Evolutionary conservation across 1,140 invertebrate species (phyloP), one percentile per base, ranked within the genome.

Genomic region (Aphaenogaster ashmeadi): DNA sequence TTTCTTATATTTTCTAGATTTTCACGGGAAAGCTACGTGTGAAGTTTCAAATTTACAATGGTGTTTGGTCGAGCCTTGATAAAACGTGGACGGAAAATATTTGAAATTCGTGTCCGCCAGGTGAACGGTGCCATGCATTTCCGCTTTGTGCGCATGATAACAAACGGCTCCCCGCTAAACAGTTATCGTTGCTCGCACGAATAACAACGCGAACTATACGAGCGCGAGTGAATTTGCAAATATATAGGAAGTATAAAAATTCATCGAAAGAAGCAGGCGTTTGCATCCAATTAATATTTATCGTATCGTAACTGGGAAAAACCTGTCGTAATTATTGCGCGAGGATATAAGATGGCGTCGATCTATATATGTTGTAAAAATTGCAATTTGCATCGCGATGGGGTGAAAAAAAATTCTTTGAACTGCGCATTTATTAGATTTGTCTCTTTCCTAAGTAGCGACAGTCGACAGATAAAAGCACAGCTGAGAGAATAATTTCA

Each of bases 61-160:
- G n/a, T 56, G 21, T 81, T 80, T 71, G 77, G 21, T 44, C 47
- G 3, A 41, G 36, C 1, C 2, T 8, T 60, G 38, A 88, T 78
- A 79, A 67, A 69, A 5, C 50, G 18, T 36, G 21, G 21, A 52
- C 15, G 41, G 21, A 56, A 58, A 88, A 81, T 86, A 88, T 90
- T 88, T 90, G 21, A 86, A 71, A 66, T 54, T 85, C 41, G 58
- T 78, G 47, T 74, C 58, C 58, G 71, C 50, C 78, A 50, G 50
- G 41, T 85, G 62, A 90, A 50, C 56, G 54, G 38, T 27, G 21
- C n/a, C 21, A 27, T 36, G 38, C 47, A 38, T 75, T 90, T 72
- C 60, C 86, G 33, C 33, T 87, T 72, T 64, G 11, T 62, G 5
- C 41, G 38, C 36, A 36, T 2, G 21, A 90, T 87, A 87, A 85